phyloP scores from a whole-genome alignment of 2,888 invertebrate species.

The Molorchus minor region DNA sequence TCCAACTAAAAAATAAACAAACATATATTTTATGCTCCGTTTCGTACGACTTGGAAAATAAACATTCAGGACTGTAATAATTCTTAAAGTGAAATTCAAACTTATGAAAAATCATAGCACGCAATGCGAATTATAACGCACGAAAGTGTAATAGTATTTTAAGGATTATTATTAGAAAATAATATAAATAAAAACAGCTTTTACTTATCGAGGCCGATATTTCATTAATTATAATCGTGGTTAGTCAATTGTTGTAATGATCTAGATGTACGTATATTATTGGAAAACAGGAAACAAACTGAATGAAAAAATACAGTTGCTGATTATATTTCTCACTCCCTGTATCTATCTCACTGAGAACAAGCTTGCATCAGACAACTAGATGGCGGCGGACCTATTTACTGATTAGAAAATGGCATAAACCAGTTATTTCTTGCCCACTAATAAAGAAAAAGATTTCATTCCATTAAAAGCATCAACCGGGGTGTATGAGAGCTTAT shows the following conservation, averaged over 20 bases:
- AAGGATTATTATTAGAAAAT: neutral
- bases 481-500: too few species aligned
- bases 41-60: slow-evolving; percentile 4
- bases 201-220: neutral
- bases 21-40: neutral
- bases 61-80: neutral
- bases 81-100: neutral
- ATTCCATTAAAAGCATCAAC: too few species aligned
- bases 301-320: too few species aligned
- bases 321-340: too few species aligned
- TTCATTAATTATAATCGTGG: neutral
- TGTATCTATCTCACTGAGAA: too few species aligned
- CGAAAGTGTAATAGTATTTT: neutral
- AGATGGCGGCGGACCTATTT: too few species aligned
- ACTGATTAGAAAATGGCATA: too few species aligned
- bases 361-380: too few species aligned
- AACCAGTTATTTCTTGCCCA: too few species aligned
- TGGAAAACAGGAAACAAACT: too few species aligned
- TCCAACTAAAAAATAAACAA: neutral
- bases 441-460: too few species aligned
- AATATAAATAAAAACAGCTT: neutral
- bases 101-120: neutral
- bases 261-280: neutral
- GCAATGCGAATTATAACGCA: slow-evolving; percentile 1
- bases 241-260: neutral